Evolutionary conservation across 2,888 invertebrate species (phyloP), one percentile per base, ranked within the genome.

Genomic region (Druceiella hillmani): DNA sequence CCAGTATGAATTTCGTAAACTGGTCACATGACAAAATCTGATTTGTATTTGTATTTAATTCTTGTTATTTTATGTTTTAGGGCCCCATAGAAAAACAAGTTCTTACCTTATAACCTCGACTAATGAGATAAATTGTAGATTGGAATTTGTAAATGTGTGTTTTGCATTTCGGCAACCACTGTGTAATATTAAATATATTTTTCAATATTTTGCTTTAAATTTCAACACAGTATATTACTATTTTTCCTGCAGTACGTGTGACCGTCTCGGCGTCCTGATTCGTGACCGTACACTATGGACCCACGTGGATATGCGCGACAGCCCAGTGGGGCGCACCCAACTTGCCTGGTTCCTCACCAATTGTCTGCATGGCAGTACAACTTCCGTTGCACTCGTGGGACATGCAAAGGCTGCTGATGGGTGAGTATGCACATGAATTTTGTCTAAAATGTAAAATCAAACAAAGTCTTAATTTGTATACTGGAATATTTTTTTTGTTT

Each of bases 231-330:
- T 17, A 35, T 24, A 9, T 40, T 13, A 20, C 15, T 17, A 24
- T 15, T 20, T 29, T 26, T 29, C 15, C 39, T 24, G 3, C 54
- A 77, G 76, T 48, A 63, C 68, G 1, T 75, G 76, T 43, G 48
- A 58, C 1, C 64, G 76, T 1, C 57, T 78, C 1, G 63, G 62
- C 4, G 50, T 56, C 2, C 45, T 78, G 0, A 58, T 68, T 1
- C 58, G 61, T 9, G 77, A 77, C 50, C 67, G 69, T 24, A 66
- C 75, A 1, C 59, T 78, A 1, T 78, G 78, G 78, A 57, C 54
- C 14, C 49, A 36, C 1, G 71, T 74, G 25, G 76, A 76, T 47
- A 64, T 67, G 1, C 56, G 72, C 11, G 45, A 36, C 0, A 43
- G 48, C 31, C 59, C 43, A 20, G 59, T 50, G 10, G 62, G 55